Base-by-base conservation (phyloP, 2,888 invertebrate species). In the Trypoxylon attenuatum region DNA sequence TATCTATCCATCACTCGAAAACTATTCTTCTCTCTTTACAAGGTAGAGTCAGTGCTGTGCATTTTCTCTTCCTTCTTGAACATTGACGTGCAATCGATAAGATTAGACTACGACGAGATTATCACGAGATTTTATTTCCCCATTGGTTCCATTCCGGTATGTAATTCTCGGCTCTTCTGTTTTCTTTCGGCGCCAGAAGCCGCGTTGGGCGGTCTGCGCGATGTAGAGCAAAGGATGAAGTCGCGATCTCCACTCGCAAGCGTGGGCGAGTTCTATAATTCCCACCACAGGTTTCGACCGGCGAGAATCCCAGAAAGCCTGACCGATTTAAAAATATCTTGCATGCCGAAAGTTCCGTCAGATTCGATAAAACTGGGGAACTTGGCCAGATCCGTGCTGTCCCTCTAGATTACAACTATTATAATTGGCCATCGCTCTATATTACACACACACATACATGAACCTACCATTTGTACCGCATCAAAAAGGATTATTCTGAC, bases 301-400 rank as follows among this genome's bases (percentile, higher is more conserved):
- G 15, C 33, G 42, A 52, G 38, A 39, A 42, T 6, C 45, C 22
- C 33, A 43, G 60, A 57, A 63, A 65, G 49, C 52, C 29, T 16
- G 52, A 45, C 29, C 33, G 60, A 73, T 77, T 75, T 78, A 77
- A 75, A 78, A 78, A 78, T 79, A 78, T 72, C 75, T 27, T 54
- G 39, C 71, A 71, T 69, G 61, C 68, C 61, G 25, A 29, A 43
- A 67, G 62, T 66, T 71, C 33, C 54, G 29, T 47, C 23, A 19
- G 50, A 66, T 54, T 52, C 49, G 52, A 59, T 53, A 39, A 52
- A 64, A 67, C 46, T 51, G 43, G 51, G 60, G 43, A 61, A 27
- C 6, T 19, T 10, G 33, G 10, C 3, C 8, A 5, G 33, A 33
- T 25, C 10, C 13, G 33, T 10, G 1, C 1, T 10, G n/a, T 33